Percentiles rank a stretch among this genome's conserved stretches.
These are phyloP conservation scores for Stichodactyla helianthus DNA, from an alignment of 64 coral and sea anemone species.

Conservation along the genomic window DNA sequence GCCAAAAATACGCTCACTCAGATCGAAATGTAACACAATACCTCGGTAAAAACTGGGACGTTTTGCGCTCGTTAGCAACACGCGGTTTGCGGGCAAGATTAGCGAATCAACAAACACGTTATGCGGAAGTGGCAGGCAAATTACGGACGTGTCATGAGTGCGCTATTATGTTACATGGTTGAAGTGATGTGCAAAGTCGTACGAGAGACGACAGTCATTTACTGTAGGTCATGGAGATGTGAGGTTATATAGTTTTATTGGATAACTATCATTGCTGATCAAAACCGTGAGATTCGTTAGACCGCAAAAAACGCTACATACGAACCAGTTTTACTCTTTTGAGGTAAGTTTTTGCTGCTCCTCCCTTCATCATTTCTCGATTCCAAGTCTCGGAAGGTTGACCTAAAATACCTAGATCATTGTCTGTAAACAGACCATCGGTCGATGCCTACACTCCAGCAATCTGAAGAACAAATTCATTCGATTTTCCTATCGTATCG, in stretches of 20 bases:
- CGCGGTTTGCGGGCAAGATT: neutral
- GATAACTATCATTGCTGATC: neutral
- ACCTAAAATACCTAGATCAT: too few species aligned
- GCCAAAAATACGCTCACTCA: too few species aligned
- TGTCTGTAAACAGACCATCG: too few species aligned
- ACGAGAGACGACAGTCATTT: neutral
- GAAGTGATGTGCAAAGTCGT: neutral
- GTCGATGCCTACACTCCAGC: too few species aligned
- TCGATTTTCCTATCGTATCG: too few species aligned
- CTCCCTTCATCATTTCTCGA: neutral
- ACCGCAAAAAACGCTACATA: neutral
- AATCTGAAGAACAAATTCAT: too few species aligned
- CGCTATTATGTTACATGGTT: neutral
- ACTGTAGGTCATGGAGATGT: neutral
- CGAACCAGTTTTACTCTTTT: neutral
- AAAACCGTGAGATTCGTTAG: neutral
- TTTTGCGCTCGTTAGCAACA: neutral
- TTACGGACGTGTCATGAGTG: neutral
- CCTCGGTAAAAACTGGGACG: neutral
- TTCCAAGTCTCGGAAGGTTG: neutral
- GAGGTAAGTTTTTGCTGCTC: neutral
- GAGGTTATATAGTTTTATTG: neutral
- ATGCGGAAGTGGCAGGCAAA: neutral
- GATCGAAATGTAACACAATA: neutral
- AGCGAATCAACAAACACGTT: neutral